Base-by-base conservation (phyloP, 1,140 invertebrate species). In the Fopius arisanus region DNA sequence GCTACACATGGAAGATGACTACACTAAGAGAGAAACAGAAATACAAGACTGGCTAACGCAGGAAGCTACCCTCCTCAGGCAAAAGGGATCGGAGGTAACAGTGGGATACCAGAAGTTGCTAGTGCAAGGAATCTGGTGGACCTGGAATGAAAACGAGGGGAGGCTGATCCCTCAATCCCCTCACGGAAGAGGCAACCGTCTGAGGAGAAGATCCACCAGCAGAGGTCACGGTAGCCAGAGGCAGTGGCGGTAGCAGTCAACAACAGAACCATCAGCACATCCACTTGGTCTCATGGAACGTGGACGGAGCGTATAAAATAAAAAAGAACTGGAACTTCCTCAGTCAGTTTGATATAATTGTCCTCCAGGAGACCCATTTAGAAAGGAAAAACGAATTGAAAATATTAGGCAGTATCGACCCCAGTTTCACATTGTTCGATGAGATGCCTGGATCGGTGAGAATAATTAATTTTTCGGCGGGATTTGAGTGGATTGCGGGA, bases 361-460 rank as follows among this genome's bases (percentile, higher is more conserved):
- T 68, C n/a, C 33, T 75, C 10, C 72, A 74, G 41, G 76, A 77
- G 51, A 74, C 73, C 12, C 74, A 73, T 66, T 4, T 71, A 16
- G 73, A 72, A 59, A 33, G 69, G 21, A 63, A 59, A 16, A 54
- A 67, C 14, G 73, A 72, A 48, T 48, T 62, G n/a, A 48, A 66
- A 31, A 21, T 54, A 1, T 9, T 69, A 10, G 54, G 19, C 4
- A 75, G 51, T 12, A 16, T 75, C 4, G 51, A 69, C 62, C 67
- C 12, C 9, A 54, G 72, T 21, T 77, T 67, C 40, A 26, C 14
- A 9, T 73, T n/a, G n/a, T n/a, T n/a, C n/a, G n/a, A n/a, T n/a
- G n/a, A n/a, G n/a, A n/a, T n/a, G n/a, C n/a, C n/a, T n/a, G n/a
- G n/a, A n/a, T n/a, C n/a, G n/a, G n/a, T n/a, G n/a, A n/a, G n/a